Conservation (phyloP, 2,888 invertebrate genomes). For the Eudasyphora cyanicolor region DNA sequence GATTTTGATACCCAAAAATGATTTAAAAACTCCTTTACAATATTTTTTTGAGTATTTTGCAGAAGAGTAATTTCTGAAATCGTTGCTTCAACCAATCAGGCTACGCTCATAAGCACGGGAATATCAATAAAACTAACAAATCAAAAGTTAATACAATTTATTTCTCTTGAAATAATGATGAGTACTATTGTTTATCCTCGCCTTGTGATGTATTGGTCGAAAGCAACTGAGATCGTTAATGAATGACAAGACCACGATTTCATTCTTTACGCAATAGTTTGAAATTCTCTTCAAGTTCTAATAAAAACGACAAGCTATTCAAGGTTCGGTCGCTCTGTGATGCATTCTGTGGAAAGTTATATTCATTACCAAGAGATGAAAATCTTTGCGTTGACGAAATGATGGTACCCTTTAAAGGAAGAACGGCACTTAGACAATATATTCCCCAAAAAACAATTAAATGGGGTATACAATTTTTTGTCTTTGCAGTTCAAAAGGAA, state of each 20-base stretch:
- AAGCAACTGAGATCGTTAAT: neutral
- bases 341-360: too few relatives aligned
- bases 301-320: too few relatives aligned
- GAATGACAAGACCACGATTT: neutral
- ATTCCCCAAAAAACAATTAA: too few relatives aligned
- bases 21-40: neutral
- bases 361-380: too few relatives aligned
- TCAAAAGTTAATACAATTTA: neutral
- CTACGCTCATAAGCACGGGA: constrained; percentile 13
- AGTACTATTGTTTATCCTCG: constrained; percentile 24
- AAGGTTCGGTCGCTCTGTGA: too few relatives aligned
- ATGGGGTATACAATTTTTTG: too few relatives aligned
- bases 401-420: too few relatives aligned
- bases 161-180: constrained; percentile 24
- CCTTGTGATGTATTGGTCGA: neutral
- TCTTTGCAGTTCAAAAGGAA: too few relatives aligned
- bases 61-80: neutral
- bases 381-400: too few relatives aligned
- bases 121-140: constrained; percentile 19
- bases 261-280: constrained; percentile 7
- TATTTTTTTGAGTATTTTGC: constrained; percentile 15
- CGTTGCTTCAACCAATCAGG: constrained; percentile 25
- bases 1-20: neutral
- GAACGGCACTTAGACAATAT: too few relatives aligned
- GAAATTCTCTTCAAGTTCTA: neutral